A percentile compares a stretch with the other conserved stretches of the same genome.
Evolutionary conservation across 2,888 invertebrate species (phyloP).

Genomic region (Disparrhopalites patrizii): DNA sequence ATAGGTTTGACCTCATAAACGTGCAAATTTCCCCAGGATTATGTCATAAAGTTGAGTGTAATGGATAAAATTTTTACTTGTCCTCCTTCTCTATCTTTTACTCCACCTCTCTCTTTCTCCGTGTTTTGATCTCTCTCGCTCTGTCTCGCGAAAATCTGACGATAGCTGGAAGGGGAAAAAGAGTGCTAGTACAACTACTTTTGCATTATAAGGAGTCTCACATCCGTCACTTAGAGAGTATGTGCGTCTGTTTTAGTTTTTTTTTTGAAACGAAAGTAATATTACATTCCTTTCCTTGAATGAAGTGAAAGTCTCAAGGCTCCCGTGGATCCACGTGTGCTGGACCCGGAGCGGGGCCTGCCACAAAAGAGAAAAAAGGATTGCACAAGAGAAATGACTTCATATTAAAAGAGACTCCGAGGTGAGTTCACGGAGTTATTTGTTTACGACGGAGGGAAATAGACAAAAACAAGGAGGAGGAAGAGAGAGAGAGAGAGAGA

Average conservation of each 20-base stretch:
- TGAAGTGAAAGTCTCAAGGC: not conserved
- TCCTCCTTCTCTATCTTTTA: no score
- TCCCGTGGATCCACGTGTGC: no score
- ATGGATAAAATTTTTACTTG: conserved; percentile 1
- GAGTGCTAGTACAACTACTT: no score
- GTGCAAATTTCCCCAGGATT: not conserved
- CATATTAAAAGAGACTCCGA: not conserved
- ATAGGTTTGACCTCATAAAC: conserved; percentile 1
- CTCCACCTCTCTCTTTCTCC: not conserved
- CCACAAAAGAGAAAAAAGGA: not conserved
- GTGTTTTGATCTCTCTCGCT: not conserved
- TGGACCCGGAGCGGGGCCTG: no score
- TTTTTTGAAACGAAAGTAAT: no score
- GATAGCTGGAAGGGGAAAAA: no score
- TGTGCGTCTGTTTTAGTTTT: no score
- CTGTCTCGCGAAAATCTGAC: no score
- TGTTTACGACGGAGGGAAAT: not conserved
- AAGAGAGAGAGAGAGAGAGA: conserved; percentile 2
- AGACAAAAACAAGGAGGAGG: conserved; percentile 7
- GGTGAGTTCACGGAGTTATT: not conserved
- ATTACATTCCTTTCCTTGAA: not conserved
- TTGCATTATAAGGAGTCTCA: no score
- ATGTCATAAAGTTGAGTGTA: not conserved
- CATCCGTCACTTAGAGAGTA: no score
- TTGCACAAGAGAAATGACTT: not conserved